Evolutionary conservation across 30 jellyfish, hydroid and myxozoan genomes (phyloP), one percentile per base, ranked within the genome.

Genomic region (Cassiopea xamachana): DNA sequence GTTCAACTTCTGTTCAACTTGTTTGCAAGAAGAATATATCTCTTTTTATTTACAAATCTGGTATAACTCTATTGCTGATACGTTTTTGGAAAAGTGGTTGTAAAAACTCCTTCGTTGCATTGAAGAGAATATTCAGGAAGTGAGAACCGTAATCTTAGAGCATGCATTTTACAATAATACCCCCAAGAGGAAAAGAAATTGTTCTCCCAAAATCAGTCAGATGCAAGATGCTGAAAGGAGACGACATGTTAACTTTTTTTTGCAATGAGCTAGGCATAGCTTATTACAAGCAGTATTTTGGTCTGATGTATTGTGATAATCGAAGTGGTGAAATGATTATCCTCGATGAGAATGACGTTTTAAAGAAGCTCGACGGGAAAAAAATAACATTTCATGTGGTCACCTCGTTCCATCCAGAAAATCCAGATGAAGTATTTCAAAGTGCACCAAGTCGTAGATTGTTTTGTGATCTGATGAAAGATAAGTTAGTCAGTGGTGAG

Each of bases 391-490:
- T 87, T 14, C 98, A 93, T 39, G 47, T 93, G 60, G 87, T 87
- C 17, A 91, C 89, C 0, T 13, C 89, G 13, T 70, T 82, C 48
- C 89, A 75, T 73, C 98, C 98, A 17, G 80, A 76, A 64, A 60
- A 93, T 47, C 98, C 98, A 5, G 98, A 87, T 17, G 71, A 79
- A 8, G 69, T 72, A 18, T 62, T 93, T 47, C 75, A 64, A 39
- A 75, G 58, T 16, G 67, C 70, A 19, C 71, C 87, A 5, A 82
- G 87, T 15, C 91, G 98, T 1, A n/a, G 85, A 51, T 80, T 87
- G 55, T 86, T 93, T 73, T 79, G 98, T 1, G 78, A 75, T 27
- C 88, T 78, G 61, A 83, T 93, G 86, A 93, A 93, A 75, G 91
- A 82, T 73, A 58, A 85, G 19, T 62, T 93, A 69, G 60, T 88